Base-by-base conservation (phyloP, 2,797 vertebrate genomes). In the Emydoidea blandingii region DNA sequence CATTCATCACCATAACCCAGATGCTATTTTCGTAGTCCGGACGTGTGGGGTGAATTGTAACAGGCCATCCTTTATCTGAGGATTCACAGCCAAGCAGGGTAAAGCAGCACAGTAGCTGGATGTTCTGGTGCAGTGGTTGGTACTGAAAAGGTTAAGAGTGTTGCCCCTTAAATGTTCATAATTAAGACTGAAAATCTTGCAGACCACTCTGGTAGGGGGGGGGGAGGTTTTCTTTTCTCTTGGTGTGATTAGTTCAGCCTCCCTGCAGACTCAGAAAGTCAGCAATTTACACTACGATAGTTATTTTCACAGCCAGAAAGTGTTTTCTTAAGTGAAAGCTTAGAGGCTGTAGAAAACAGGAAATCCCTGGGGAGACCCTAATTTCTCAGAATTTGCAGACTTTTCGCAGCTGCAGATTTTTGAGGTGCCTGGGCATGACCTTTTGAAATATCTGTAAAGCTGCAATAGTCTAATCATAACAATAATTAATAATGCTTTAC, bases 101-200 rank as follows among this genome's bases (percentile, higher is more conserved):
- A 6, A 25, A 31, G 31, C 3, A 53, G 62, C 15, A 5, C 0
- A 0, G 9, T 7, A 85, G 2, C 49, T 16, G n/a, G 56, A 76
- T 95, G 76, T 49, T 95, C 84, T 89, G 21, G 34, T 83, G 81
- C 57, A 94, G 81, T 18, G 62, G 87, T 37, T 0, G 2, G 62
- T 41, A 52, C 49, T 76, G 79, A 88, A 86, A 90, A 97, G 25
- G 44, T 88, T 95, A 92, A 93, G 53, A 57, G 49, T 91, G n/a
- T n/a, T 93, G 82, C 79, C 9, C 27, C 16, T 65, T 79, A 1
- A 62, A 56, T 34, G 8, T 65, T 91, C n/a, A 59, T 92, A 92
- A 94, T 91, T 81, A 89, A 19, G 10, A 87, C 86, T 91, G 74
- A 19, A 88, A 93, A 44, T 4, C 23, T 81, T 88, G 14, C 31